Conservation (phyloP, 2,888 invertebrate species). For the Polymixis flavicincta region DNA sequence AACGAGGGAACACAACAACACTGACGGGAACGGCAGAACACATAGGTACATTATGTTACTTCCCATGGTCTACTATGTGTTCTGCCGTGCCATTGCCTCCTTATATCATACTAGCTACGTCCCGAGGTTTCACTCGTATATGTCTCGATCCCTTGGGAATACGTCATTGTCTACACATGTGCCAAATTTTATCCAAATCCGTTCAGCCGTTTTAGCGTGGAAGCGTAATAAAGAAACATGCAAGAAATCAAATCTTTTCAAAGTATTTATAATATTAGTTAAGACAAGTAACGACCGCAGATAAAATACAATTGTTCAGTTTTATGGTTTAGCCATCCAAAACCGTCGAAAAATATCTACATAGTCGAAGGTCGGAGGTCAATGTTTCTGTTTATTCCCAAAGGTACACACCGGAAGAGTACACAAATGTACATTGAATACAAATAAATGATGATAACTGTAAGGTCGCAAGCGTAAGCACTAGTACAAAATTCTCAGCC, state of each 20-base stretch:
- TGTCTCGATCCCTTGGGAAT: no score
- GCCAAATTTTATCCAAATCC: no score
- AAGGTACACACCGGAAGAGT: conserved; percentile 45
- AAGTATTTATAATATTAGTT: no score
- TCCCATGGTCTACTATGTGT: no score
- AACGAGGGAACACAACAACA: not conserved
- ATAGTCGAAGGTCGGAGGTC: conserved; percentile 13
- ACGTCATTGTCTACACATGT: no score
- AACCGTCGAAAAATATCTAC: not conserved
- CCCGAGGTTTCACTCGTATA: no score
- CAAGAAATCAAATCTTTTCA: no score
- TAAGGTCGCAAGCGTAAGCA: conserved; percentile 48
- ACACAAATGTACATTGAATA: conserved; percentile 31
- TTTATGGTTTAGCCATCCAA: not conserved
- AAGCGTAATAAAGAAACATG: no score
- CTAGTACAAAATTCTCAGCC: conserved; percentile 31
- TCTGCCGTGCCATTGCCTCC: no score
- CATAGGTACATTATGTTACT: not conserved
- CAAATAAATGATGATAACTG: conserved; percentile 50
- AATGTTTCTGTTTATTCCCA: conserved; percentile 18
- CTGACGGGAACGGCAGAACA: not conserved
- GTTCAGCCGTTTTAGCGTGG: no score
- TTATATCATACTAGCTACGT: not conserved
- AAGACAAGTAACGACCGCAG: not conserved
- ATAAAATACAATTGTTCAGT: not conserved